Base-by-base conservation (phyloP, 2,113 vertebrate species). In the Centrocercus urophasianus region DNA sequence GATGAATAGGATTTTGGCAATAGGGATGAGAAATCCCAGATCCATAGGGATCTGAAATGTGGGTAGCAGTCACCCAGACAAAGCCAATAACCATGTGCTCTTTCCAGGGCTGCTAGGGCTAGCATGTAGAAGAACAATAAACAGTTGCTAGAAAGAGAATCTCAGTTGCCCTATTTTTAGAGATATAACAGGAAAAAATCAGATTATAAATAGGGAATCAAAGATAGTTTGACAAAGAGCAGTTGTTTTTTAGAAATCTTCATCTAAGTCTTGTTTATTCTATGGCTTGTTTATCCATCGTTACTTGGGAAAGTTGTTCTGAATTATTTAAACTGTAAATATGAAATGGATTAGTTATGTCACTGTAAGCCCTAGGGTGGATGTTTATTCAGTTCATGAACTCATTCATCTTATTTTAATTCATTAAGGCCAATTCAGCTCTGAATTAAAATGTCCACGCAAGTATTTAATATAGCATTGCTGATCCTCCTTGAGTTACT, bases 241-340 rank as follows among this genome's bases (percentile, higher is more conserved):
- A 27, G 21, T 67, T 40, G 50, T 32, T 91, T 77, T 64, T 56
- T 57, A 85, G 84, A 92, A 91, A 59, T 60, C 25, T 81, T 90
- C 11, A 19, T 69, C 50, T 82, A 66, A 57, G 36, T 38, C 22
- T 79, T 52, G 24, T 76, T 96, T 84, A 42, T 91, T 59, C 24
- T 38, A 61, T 25, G 45, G 11, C 15, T 81, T 84, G 25, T 88
- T 88, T 88, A 24, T 92, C 78, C 20, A 12, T 61, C 60, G 30
- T 78, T 84, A 86, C 28, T 77, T 90, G 21, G 28, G 38, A 57
- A 43, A 57, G 36, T 73, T n/a, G 15, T 30, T 42, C 71, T 73
- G 43, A 93, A 81, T 94, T 92, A 93, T 93, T 90, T 89, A 92
- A 86, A 84, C 48, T 2, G 8, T 90, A 82, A 96, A 86, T 80